Evolutionary conservation across 37 sponge, comb jelly and placozoan genomes (phyloP).

Genomic region (Halisarca cf. caerulea): DNA sequence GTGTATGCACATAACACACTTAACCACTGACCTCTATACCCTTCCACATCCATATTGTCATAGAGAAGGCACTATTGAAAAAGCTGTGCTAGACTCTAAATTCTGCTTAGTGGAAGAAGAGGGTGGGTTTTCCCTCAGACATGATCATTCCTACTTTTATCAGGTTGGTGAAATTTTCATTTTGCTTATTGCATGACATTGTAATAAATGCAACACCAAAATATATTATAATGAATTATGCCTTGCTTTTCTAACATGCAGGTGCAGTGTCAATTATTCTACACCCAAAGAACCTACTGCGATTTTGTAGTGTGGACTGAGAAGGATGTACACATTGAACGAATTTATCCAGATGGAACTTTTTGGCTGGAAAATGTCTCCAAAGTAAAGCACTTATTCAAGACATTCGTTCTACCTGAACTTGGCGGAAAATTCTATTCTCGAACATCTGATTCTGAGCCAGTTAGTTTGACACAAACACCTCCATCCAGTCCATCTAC

Average conservation of each 20-base stretch:
- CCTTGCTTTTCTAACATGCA: not conserved
- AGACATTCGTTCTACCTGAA: conserved; percentile 40
- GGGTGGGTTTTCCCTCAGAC: not conserved
- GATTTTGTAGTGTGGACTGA: conserved; percentile 30
- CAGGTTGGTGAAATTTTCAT: not conserved
- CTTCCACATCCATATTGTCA: conserved; percentile 46
- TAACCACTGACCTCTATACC: not conserved
- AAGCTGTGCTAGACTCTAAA: conserved; percentile 4
- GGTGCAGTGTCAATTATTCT: conserved; percentile 54
- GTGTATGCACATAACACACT: not conserved
- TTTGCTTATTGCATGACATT: too few relatives aligned
- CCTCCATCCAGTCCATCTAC: too few relatives aligned
- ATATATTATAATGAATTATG: not conserved
- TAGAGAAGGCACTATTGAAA: conserved; percentile 23
- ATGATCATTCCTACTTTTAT: conserved; percentile 6
- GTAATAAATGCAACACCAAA: not conserved
- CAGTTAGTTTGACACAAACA: not conserved
- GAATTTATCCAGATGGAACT: not conserved
- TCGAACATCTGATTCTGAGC: conserved; percentile 2
- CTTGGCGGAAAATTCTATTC: conserved; percentile 52
- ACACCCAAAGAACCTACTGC: conserved; percentile 26
- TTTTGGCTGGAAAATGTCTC: not conserved
- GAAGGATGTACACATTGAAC: conserved; percentile 2
- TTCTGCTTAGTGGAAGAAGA: conserved; percentile 29
- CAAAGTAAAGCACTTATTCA: not conserved